Conservation (phyloP, 23 tunicate species). For the Trididemnum miniatum region DNA sequence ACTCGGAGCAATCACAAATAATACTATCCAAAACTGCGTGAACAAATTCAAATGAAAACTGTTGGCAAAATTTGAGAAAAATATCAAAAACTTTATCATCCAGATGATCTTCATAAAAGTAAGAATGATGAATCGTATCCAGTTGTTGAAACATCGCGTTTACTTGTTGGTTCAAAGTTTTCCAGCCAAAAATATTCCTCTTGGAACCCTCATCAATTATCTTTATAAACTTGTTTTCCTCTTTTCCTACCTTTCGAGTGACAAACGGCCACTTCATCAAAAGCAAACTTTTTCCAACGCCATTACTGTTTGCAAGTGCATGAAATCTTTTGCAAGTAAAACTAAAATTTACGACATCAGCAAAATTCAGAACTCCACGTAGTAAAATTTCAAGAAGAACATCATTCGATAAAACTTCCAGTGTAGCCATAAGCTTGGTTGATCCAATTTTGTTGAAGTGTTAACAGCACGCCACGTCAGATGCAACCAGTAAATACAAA, state of each 20-base stretch:
- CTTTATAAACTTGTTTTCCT: no score
- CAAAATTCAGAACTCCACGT: not conserved
- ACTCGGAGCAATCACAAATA: not conserved
- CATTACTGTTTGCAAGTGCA: not conserved
- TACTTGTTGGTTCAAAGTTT: not conserved
- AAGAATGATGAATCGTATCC: not conserved
- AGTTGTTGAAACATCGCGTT: not conserved
- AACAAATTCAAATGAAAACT: constrained; percentile 21
- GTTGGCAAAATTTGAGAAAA: not conserved
- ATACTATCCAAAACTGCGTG: not conserved
- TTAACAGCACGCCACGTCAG: no score
- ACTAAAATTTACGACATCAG: constrained; percentile 10
- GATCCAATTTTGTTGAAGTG: no score
- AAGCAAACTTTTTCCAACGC: constrained; percentile 5
- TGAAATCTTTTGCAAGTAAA: constrained; percentile 8
- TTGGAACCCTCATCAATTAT: not conserved
- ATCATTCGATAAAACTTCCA: constrained; percentile 11
- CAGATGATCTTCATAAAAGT: constrained; percentile 6
- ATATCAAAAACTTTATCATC: constrained; percentile 18
- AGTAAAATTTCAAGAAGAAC: constrained; percentile 3
- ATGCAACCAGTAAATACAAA: no score
- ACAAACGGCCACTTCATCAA: not conserved
- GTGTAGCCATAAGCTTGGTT: not conserved
- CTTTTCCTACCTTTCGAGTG: not conserved
- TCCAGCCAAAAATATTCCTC: not conserved